Base-by-base conservation (phyloP, 2,113 vertebrate species). In the Patagioenas fasciata region DNA sequence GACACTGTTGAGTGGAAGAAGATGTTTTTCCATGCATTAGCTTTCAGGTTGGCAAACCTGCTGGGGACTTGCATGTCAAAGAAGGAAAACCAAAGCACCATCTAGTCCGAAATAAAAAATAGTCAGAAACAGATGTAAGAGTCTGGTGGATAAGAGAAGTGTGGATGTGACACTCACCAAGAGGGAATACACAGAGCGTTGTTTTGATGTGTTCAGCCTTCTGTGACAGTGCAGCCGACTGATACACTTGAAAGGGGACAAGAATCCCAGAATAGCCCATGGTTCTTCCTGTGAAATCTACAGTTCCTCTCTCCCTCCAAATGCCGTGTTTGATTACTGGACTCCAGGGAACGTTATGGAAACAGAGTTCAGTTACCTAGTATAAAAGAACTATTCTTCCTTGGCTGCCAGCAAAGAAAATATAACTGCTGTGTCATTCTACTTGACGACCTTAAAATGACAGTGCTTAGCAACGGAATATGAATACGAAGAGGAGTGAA, bases 361-460 rank as follows among this genome's bases (percentile, higher is more conserved):
- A 92, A 86, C 26, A 79, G 20, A 84, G 65, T 48, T 95, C 80
- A 74, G 83, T 57, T 89, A 74, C 80, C 77, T 34, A 60, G 78
- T 57, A 88, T 57, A 80, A 88, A 83, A 93, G 58, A 88, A 65
- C 36, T 26, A 28, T 51, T 87, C 80, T 84, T 67, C 29, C n/a
- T 54, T 44, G 42, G 14, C 71, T 95, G 54, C 51, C 40, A 78
- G 38, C 86, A 64, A 80, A 92, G 38, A 62, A 97, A 95, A 93
- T 34, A 3, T 24, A 96, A 83, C 88, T 89, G 65, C 80, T 80
- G 34, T 79, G 65, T 86, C 80, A 91, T 66, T 86, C 64, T 93
- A 75, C 62, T 54, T 94, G 92, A 90, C 90, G 82, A 86, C 62
- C 75, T 78, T 84, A 57, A 87, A 88, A 80, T 51, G 83, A 72